These are phyloP conservation scores for Onychomys leucogaster DNA, from an alignment of 2,797 vertebrate species.

Conservation along the genomic window DNA sequence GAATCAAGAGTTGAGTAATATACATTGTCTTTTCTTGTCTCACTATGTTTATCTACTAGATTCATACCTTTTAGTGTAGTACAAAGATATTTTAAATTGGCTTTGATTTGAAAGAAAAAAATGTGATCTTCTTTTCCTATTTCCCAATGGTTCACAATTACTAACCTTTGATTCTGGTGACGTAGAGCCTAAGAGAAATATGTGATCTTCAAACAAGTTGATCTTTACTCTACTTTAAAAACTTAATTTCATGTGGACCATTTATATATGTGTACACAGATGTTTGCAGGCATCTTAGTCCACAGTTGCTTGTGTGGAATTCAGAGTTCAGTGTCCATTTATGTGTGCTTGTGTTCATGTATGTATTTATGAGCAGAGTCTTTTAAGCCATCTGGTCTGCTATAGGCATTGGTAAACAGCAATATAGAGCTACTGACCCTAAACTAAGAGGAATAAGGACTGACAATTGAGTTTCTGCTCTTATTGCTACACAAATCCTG, in stretches of 20 bases:
- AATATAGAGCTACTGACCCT: background rate
- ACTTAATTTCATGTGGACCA: background rate
- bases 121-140: background rate
- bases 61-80: background rate
- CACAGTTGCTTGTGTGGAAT: too few relatives aligned
- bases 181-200: background rate
- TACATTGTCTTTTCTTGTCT: background rate
- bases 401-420: background rate
- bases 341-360: background rate
- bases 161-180: background rate
- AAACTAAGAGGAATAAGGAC: background rate
- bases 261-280: too few relatives aligned
- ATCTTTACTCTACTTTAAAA: background rate
- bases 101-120: background rate
- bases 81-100: constrained; percentile 9
- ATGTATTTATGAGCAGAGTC: fast-evolving
- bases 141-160: background rate
- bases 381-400: background rate
- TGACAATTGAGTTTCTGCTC: background rate
- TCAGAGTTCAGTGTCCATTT: background rate
- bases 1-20: background rate
- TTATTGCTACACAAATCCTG: background rate
- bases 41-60: background rate
- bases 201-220: background rate
- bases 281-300: background rate